Percentiles rank a stretch among this genome's conserved stretches.
phyloP scores from a whole-genome alignment of 2,797 vertebrate species.

The Phyllotis vaccarum region DNA sequence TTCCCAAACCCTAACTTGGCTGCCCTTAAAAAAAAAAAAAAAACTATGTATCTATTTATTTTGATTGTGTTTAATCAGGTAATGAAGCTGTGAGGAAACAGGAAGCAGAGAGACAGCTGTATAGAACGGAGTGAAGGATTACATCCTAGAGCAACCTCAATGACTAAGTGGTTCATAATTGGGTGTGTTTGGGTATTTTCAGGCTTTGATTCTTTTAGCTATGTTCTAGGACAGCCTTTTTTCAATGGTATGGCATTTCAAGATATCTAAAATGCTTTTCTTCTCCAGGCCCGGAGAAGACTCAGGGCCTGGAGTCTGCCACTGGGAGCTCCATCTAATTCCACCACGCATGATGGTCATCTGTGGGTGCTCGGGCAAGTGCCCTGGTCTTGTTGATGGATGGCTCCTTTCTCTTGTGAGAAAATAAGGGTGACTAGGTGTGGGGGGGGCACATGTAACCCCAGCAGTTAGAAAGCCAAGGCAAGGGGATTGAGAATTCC shows the following conservation, averaged over 20 bases:
- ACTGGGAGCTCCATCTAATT: not conserved
- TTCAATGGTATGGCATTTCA: slow-evolving; percentile 5
- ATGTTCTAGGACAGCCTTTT: not conserved
- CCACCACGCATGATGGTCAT: fast-evolving
- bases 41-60: slow-evolving; percentile 27
- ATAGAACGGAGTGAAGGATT: slow-evolving; percentile 63
- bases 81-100: slow-evolving; percentile 53
- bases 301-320: not conserved
- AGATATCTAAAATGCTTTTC: slow-evolving; percentile 29
- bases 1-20: slow-evolving; percentile 20
- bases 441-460: not conserved
- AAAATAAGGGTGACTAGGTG: not conserved
- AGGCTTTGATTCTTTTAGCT: not conserved
- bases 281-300: not conserved
- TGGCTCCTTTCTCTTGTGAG: not conserved
- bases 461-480: not conserved
- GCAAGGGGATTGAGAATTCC: not conserved
- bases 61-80: slow-evolving; percentile 67
- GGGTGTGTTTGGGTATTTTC: slow-evolving; percentile 34
- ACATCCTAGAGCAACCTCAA: slow-evolving; percentile 50
- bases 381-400: not conserved
- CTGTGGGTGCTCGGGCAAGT: not conserved
- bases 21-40: not conserved
- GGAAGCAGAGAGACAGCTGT: slow-evolving; percentile 70
- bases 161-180: slow-evolving; percentile 59